Base-by-base conservation (phyloP, 2,888 invertebrate genomes). In the Globia sparganii region DNA sequence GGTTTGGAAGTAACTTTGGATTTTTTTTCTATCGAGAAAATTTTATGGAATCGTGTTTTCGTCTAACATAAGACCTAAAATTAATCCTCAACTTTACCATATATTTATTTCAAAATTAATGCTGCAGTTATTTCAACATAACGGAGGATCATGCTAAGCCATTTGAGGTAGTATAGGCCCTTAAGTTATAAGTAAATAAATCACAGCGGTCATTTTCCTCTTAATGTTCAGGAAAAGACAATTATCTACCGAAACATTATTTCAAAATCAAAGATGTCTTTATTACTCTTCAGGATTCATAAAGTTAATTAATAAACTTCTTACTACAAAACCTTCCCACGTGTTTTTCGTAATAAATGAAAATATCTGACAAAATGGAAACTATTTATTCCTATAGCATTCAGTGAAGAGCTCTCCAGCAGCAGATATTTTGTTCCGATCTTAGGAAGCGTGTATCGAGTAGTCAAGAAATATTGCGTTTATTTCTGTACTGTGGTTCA, bases 391-490 rank as follows among this genome's bases (percentile, higher is more conserved):
- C 21, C 9, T 67, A 25, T 49, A 78, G 34, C 59, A 40, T 65
- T 61, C 34, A 25, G n/a, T 61, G 34, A 25, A 69, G 64, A 69
- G 34, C 58, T 66, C 66, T 70, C 13, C 18, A 69, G 53, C 62
- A 84, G 53, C 34, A 70, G 28, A 40, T 84, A 81, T 74, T 80
- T 58, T 56, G 85, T 84, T 64, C 69, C 43, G 40, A 31, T 80
- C 28, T 37, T n/a, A 58, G 34, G 61, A 66, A 73, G n/a, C 18
- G n/a, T n/a, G 68, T 70, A 80, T 69, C 64, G 76, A 15, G 15
- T 58, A 58, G 21, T 58, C 66, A 28, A n/a, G 53, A 84, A 80
- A 75, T 65, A 80, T 75, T 68, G 64, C 25, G 34, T 64, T 80
- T 84, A 71, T 84, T 80, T 71, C 64, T 71, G 46, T 67, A 73